Conservation (phyloP, 2,888 invertebrate genomes). For the Eristalis intricaria region DNA sequence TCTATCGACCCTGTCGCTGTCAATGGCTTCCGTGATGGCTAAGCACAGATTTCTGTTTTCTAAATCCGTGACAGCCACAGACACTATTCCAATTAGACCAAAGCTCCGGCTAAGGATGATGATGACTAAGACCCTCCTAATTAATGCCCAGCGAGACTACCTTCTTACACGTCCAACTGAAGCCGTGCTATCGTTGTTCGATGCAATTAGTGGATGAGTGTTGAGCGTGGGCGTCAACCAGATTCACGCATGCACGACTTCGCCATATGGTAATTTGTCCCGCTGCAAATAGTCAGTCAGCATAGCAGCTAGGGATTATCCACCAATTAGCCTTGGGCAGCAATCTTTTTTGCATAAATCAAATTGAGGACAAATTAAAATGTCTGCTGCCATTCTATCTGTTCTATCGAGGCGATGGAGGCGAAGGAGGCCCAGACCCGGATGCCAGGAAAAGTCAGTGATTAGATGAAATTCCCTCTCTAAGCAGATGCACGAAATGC, state of each 20-base stretch:
- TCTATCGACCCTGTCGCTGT: slow-evolving; percentile 43
- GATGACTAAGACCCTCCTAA: slow-evolving; percentile 62
- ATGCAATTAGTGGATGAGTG: slow-evolving; percentile 70
- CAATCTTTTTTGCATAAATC: slow-evolving; percentile 73
- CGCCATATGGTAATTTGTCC: slow-evolving; percentile 69
- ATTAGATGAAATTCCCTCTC: slow-evolving; percentile 68
- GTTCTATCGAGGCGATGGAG: slow-evolving; percentile 41
- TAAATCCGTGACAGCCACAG: slow-evolving; percentile 43
- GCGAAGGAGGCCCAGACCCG: slow-evolving; percentile 60
- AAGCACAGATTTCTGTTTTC: slow-evolving; percentile 54
- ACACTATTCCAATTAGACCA: slow-evolving; percentile 63
- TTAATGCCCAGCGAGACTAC: slow-evolving; percentile 55
- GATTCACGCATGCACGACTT: slow-evolving; percentile 72
- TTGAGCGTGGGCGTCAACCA: slow-evolving; percentile 67
- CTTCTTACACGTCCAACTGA: slow-evolving; percentile 40
- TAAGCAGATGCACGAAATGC: slow-evolving; percentile 71
- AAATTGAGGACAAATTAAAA: slow-evolving; percentile 74
- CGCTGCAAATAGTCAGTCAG: slow-evolving; percentile 58
- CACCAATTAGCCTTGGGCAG: slow-evolving; percentile 68
- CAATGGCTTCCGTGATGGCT: slow-evolving; percentile 69
- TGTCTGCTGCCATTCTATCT: slow-evolving; percentile 52
- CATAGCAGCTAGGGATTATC: slow-evolving; percentile 63
- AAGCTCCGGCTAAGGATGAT: slow-evolving; percentile 57
- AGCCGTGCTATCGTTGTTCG: slow-evolving; percentile 55
- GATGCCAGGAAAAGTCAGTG: slow-evolving; percentile 64